phyloP scores from a whole-genome alignment of 1,140 invertebrate genomes.

The Eufriesea mexicana region DNA sequence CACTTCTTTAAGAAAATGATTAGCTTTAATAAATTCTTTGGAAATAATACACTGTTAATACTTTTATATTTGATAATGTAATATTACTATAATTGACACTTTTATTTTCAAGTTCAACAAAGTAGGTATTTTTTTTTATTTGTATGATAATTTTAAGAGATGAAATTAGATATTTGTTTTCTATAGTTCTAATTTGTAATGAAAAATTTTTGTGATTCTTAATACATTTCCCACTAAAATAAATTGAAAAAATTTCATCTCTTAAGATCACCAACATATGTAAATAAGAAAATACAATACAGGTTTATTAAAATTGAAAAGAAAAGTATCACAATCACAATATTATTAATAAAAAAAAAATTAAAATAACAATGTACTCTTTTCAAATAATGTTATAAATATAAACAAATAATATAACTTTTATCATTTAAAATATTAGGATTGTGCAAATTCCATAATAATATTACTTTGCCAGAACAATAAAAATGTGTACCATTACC shows the following conservation, averaged over 20 bases:
- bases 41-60: constrained; percentile 1
- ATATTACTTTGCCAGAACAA: not conserved
- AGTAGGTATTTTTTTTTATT: not conserved
- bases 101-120: constrained; percentile 16
- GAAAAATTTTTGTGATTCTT: not conserved
- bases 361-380: not conserved
- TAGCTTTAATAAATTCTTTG: constrained; percentile 21
- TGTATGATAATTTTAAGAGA: not conserved
- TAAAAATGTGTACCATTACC: not conserved
- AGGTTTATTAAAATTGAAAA: constrained; percentile 15
- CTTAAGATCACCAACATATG: not conserved
- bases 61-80: not conserved
- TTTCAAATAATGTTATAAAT: not conserved
- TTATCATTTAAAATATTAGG: not conserved
- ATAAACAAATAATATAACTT: constrained; percentile 3
- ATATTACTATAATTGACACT: constrained; percentile 1
- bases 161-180: not conserved
- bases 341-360: not conserved
- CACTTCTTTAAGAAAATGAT: not conserved
- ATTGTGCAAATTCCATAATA: constrained; percentile 1
- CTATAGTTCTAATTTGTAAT: not conserved
- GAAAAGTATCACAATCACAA: not conserved
- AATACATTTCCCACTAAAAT: not conserved
- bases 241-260: not conserved
- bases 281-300: not conserved